These are phyloP conservation scores for Bombus cullumanus DNA, from an alignment of 1,140 invertebrate species.

Conservation along the genomic window DNA sequence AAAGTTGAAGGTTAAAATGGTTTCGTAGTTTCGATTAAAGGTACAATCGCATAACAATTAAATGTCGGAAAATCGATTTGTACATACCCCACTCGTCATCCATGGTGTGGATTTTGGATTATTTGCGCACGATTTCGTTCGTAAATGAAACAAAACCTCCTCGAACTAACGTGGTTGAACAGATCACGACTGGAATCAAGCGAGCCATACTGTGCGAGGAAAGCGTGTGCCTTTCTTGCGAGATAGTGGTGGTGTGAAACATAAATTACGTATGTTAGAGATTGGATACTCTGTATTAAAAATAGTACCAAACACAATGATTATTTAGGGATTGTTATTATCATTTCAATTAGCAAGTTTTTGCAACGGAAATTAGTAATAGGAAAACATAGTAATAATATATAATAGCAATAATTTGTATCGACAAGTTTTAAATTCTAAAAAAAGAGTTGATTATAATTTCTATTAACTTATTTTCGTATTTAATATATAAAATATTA, in stretches of 20 bases:
- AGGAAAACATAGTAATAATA: background rate
- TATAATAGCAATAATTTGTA: background rate
- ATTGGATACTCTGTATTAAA: background rate
- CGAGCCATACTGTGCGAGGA: slow-evolving; percentile 64
- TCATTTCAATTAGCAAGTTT: background rate
- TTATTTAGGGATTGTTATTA: background rate
- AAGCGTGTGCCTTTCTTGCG: slow-evolving; percentile 50
- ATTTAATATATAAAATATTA: too few relatives aligned
- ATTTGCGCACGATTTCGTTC: slow-evolving; percentile 36
- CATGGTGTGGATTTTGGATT: slow-evolving; percentile 52
- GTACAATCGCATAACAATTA: too few relatives aligned
- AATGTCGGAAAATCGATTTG: background rate
- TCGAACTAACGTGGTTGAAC: slow-evolving; percentile 51
- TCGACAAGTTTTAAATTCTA: background rate
- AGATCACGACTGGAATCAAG: slow-evolving; percentile 49
- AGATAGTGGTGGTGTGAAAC: slow-evolving; percentile 42
- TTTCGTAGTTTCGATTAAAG: background rate
- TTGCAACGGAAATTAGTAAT: background rate
- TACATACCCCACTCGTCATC: slow-evolving; percentile 67
- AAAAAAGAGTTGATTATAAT: background rate
- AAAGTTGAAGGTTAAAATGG: slow-evolving; percentile 65
- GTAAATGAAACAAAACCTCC: slow-evolving; percentile 40
- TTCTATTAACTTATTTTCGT: too few relatives aligned
- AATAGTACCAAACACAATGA: background rate
- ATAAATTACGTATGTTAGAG: background rate